A percentile compares a stretch with the other conserved stretches of the same genome.
Conservation (phyloP, 2,797 vertebrate genomes). For the Amblyraja radiata region DNA sequence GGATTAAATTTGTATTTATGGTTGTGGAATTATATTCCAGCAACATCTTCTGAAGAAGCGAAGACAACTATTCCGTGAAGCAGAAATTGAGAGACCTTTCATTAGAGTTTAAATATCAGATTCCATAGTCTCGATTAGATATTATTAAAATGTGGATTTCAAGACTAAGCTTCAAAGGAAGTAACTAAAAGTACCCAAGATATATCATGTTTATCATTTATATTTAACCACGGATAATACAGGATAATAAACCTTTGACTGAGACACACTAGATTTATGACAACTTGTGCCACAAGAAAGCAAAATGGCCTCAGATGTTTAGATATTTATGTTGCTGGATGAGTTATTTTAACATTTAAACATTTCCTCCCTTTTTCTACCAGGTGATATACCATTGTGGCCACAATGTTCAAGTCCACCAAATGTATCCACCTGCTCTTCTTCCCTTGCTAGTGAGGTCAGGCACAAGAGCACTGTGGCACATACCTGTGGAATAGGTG, state of each 20-base stretch:
- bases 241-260: not conserved
- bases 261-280: not conserved
- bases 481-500: slow-evolving; percentile 86
- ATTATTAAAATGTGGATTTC: too few relatives aligned
- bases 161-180: not conserved
- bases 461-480: slow-evolving; percentile 69
- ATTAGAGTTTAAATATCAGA: not conserved
- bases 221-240: not conserved
- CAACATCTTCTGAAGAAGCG: not conserved
- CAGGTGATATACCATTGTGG: slow-evolving; percentile 65
- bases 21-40: not conserved
- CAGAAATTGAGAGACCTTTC: not conserved
- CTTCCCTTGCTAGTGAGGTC: slow-evolving; percentile 75
- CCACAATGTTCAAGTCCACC: slow-evolving; percentile 72
- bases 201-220: not conserved
- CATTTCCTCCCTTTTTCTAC: slow-evolving; percentile 38
- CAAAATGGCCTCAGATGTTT: not conserved
- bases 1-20: not conserved
- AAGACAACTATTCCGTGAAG: too few relatives aligned
- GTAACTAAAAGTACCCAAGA: not conserved
- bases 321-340: not conserved
- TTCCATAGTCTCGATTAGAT: too few relatives aligned
- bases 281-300: not conserved
- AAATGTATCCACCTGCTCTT: slow-evolving; percentile 79
- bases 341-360: not conserved